Conservation (phyloP, 1,140 invertebrate genomes). For the Aphaenogaster floridana region DNA sequence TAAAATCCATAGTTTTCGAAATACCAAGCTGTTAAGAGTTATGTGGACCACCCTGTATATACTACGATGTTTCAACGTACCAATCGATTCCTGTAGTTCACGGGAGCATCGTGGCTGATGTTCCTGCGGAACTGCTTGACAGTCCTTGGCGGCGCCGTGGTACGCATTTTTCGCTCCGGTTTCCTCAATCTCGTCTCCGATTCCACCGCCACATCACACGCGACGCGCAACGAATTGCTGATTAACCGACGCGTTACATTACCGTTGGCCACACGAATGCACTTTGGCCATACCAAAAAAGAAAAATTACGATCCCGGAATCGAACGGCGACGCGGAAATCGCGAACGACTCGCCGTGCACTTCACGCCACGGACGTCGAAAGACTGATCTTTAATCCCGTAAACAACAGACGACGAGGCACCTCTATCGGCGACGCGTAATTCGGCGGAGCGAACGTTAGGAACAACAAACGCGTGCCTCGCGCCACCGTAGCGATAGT, state of each 20-base stretch:
- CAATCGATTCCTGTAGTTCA: slow-evolving; percentile 81
- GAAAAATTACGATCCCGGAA: neutral
- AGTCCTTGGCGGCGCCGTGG: slow-evolving; percentile 75
- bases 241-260: neutral
- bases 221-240: slow-evolving; percentile 2
- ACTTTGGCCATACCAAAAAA: neutral
- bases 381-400: neutral
- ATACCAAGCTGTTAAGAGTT: no score
- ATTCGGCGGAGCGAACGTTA: neutral
- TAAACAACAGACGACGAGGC: neutral
- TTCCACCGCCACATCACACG: slow-evolving; percentile 8
- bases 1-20: no score
- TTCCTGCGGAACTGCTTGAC: slow-evolving; percentile 76
- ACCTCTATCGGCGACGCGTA: neutral
- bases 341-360: no score
- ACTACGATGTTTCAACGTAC: slow-evolving; percentile 66
- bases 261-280: neutral
- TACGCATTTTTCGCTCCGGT: slow-evolving; percentile 76
- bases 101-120: slow-evolving; percentile 65
- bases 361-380: neutral
- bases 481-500: neutral
- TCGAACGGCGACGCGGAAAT: neutral
- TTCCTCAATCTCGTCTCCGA: slow-evolving; percentile 10
- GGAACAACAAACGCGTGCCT: neutral
- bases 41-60: no score